Percentiles rank a stretch among this genome's conserved stretches.
phyloP scores from a whole-genome alignment of 2,888 invertebrate species.

The Linyphia triangularis region DNA sequence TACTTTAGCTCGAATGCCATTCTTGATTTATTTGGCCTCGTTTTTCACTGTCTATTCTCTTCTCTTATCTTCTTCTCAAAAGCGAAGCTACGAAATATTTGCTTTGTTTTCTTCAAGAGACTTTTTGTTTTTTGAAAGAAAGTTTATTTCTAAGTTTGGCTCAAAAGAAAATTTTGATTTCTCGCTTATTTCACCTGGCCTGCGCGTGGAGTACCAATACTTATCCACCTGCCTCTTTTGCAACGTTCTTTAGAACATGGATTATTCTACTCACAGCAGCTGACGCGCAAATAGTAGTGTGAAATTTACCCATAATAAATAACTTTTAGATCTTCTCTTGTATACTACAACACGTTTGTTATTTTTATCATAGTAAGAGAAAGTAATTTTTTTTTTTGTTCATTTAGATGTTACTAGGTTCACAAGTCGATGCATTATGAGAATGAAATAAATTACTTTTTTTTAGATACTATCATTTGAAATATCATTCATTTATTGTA shows the following conservation, averaged over 20 bases:
- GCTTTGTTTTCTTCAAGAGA: constrained; percentile 4
- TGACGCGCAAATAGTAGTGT: neutral
- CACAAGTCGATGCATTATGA: too few species aligned
- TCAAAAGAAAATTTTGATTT: neutral
- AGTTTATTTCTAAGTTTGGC: constrained; percentile 29
- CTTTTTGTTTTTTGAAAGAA: constrained; percentile 19
- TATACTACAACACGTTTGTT: too few species aligned
- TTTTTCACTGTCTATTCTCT: constrained; percentile 47
- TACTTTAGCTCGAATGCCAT: constrained; percentile 30
- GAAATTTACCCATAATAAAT: too few species aligned
- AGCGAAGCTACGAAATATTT: constrained; percentile 13
- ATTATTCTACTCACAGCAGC: neutral
- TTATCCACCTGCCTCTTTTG: constrained; percentile 42
- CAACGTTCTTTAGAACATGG: constrained; percentile 14
- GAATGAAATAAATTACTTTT: too few species aligned
- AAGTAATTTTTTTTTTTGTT: too few species aligned
- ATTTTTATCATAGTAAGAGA: too few species aligned
- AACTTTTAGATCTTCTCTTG: too few species aligned
- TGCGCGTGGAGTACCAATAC: neutral
- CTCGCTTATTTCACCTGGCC: constrained; percentile 7
- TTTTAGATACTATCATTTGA: too few species aligned
- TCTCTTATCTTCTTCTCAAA: constrained; percentile 38
- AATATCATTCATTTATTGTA: too few species aligned
- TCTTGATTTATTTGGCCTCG: constrained; percentile 46
- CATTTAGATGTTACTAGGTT: too few species aligned